phyloP scores from a whole-genome alignment of 2,797 vertebrate genomes.

The Petrocephalus schoutedeni region DNA sequence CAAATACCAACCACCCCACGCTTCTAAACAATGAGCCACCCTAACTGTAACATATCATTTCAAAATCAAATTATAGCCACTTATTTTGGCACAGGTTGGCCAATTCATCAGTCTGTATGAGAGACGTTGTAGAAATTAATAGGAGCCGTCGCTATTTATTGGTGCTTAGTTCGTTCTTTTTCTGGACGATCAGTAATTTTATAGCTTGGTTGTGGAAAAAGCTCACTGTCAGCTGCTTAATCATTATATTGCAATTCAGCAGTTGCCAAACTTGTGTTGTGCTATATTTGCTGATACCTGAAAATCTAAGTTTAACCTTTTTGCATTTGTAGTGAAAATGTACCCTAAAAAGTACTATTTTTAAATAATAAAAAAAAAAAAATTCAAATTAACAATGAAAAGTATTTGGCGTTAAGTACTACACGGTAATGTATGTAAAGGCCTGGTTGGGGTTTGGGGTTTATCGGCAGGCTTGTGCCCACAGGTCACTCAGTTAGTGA shows the following conservation, averaged over 20 bases:
- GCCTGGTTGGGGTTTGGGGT: not conserved
- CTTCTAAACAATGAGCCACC: not conserved
- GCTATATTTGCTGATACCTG: not conserved
- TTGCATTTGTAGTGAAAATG: not conserved
- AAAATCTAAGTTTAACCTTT: not conserved
- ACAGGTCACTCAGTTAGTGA: not conserved
- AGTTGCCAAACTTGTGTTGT: not conserved
- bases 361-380: not conserved
- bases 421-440: not conserved
- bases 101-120: not conserved
- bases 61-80: not conserved
- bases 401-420: not conserved
- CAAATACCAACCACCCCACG: not conserved
- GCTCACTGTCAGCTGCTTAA: not conserved
- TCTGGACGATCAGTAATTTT: not conserved
- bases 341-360: not conserved
- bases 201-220: not conserved
- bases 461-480: not conserved
- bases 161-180: not conserved
- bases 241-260: conserved; percentile 8
- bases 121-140: not conserved
- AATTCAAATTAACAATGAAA: not conserved
- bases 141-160: not conserved
- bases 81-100: not conserved
- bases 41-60: not conserved